These are phyloP conservation scores for Progne subis DNA, from an alignment of 2,113 vertebrate genomes.

Conservation along the genomic window DNA sequence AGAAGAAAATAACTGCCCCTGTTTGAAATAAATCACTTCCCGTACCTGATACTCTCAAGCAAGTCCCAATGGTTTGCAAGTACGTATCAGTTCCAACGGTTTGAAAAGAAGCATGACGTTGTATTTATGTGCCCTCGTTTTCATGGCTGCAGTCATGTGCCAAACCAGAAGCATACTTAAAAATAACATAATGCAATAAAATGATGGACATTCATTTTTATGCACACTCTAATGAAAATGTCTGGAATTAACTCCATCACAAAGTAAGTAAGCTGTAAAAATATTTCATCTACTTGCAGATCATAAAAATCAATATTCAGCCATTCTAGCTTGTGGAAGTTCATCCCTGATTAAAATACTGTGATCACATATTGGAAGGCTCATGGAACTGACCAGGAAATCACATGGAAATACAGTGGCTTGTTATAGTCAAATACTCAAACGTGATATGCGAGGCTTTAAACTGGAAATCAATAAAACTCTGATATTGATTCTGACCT, in stretches of 20 bases:
- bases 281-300: not conserved
- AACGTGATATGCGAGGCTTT: not conserved
- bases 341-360: not conserved
- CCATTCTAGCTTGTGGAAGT: not conserved
- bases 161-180: not conserved
- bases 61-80: not conserved
- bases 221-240: not conserved
- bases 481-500: not conserved
- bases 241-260: not conserved
- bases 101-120: not conserved
- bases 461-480: not conserved
- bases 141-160: not conserved
- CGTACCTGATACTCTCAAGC: not conserved
- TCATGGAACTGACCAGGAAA: not conserved
- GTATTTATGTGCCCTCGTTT: not conserved
- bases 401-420: not conserved
- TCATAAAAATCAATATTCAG: not conserved
- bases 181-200: not conserved
- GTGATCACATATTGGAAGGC: not conserved
- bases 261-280: not conserved
- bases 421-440: not conserved
- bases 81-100: not conserved
- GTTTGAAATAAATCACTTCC: not conserved
- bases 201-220: not conserved
- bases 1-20: not conserved